Evolutionary conservation across 2,113 vertebrate genomes (phyloP), one percentile per base, ranked within the genome.

Genomic region (Perca flavescens): DNA sequence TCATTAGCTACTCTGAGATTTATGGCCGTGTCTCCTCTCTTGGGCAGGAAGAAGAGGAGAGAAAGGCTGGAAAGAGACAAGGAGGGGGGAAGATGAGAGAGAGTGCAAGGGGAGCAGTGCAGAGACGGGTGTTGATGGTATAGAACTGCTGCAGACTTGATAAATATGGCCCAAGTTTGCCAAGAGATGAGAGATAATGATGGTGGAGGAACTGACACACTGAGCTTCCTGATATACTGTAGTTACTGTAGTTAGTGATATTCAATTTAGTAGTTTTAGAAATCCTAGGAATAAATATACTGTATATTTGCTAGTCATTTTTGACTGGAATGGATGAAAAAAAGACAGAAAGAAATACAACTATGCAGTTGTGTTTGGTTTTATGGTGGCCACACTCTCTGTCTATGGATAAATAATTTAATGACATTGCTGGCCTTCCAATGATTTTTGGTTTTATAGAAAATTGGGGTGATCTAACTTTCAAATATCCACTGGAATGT

Each of bases 1-100:
- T 96, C 95, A 96, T 95, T 95, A 94, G 93, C 84, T 73, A 62
- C 89, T 66, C 81, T 50, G 91, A 94, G 94, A 95, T 95, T 94
- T 92, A 94, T 94, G 92, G 91, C 86, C 31, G 28, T 77, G 87
- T 92, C 92, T 87, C 76, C 52, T 78, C 74, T 82, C 79, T 86
- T 70, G 75, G 64, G 88, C 73, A 71, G 22, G 69, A 64, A 75
- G 58, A 77, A 81, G 49, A 74, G 40, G 77, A 72, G 72, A 68
- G 69, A 77, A 4, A 71, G 72, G 65, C 63, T 74, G 60, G n/a
- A 85, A 76, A 71, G 74, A 66, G 66, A 74, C 25, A 22, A 28
- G 67, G 3, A 15, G 17, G 5, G 28, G 28, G 54, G 34, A 21
- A 17, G 49, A 25, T 40, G 68, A 70, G 66, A 16, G 4, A 25